Evolutionary conservation across 2,888 invertebrate species (phyloP).

Genomic region (Drosophila conformis): DNA sequence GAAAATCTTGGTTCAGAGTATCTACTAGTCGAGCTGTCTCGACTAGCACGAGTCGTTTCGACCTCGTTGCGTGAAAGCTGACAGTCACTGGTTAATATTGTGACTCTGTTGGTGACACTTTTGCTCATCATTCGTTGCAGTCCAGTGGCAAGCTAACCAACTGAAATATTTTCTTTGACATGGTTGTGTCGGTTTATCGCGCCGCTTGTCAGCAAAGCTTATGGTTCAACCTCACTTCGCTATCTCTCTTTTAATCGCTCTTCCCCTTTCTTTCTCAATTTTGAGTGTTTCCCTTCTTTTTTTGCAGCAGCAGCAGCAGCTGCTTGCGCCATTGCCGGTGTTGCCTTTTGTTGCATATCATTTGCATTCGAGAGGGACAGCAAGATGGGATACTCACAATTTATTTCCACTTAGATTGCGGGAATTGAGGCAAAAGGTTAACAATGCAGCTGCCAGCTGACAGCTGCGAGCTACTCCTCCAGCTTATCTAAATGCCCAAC

Average conservation of each 20-base stretch:
- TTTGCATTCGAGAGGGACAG: constrained; percentile 51
- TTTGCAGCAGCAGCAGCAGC: constrained; percentile 21
- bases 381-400: constrained; percentile 67
- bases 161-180: constrained; percentile 79
- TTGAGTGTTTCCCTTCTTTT: constrained; percentile 23
- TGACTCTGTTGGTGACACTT: constrained; percentile 31
- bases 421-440: constrained; percentile 60
- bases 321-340: constrained; percentile 49
- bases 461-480: constrained; percentile 32
- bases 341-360: constrained; percentile 76
- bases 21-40: background rate
- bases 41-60: background rate
- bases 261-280: constrained; percentile 19
- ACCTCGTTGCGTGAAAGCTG: background rate
- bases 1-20: background rate
- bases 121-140: constrained; percentile 61
- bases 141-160: constrained; percentile 73
- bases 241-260: background rate
- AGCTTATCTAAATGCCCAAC: constrained; percentile 54
- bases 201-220: constrained; percentile 76
- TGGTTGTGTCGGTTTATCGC: constrained; percentile 76
- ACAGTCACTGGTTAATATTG: constrained; percentile 36
- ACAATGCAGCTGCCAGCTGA: constrained; percentile 64
- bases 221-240: constrained; percentile 6
- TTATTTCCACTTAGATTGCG: constrained; percentile 78